These are phyloP conservation scores for Callosobruchus maculatus DNA, from an alignment of 2,888 invertebrate genomes.

Conservation along the genomic window DNA sequence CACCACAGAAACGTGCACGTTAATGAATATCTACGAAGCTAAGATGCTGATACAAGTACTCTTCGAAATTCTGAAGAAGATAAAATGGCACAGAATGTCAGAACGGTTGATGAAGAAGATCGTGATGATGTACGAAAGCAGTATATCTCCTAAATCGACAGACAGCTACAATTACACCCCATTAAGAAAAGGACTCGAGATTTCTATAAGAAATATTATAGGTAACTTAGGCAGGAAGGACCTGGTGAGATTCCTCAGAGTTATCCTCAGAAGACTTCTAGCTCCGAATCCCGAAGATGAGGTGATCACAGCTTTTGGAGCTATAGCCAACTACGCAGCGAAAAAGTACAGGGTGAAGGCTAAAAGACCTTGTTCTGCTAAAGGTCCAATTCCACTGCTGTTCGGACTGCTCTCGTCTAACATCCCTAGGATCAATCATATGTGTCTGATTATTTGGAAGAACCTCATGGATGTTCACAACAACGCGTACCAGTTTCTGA, in stretches of 20 bases:
- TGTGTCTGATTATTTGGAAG: slow-evolving; percentile 56
- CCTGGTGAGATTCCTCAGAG: slow-evolving; percentile 47
- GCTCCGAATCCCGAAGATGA: slow-evolving; percentile 43
- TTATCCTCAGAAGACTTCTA: slow-evolving; percentile 44
- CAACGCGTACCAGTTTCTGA: slow-evolving; percentile 48
- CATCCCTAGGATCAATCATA: slow-evolving; percentile 29
- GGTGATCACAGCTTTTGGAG: slow-evolving; percentile 53
- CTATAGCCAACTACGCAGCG: slow-evolving; percentile 54
- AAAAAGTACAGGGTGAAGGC: slow-evolving; percentile 47
- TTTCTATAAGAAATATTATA: slow-evolving; percentile 54
- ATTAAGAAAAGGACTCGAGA: slow-evolving; percentile 54
- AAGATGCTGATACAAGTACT: slow-evolving; percentile 52
- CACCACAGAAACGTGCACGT: slow-evolving; percentile 11
- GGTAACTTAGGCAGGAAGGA: slow-evolving; percentile 51
- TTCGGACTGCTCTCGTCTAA: background rate
- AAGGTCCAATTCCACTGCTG: slow-evolving; percentile 49
- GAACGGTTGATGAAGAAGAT: slow-evolving; percentile 47
- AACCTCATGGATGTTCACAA: slow-evolving; percentile 55
- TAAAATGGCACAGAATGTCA: slow-evolving; percentile 49
- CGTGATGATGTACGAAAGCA: slow-evolving; percentile 51
- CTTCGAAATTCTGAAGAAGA: slow-evolving; percentile 51
- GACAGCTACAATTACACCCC: slow-evolving; percentile 38
- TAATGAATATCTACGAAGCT: slow-evolving; percentile 42
- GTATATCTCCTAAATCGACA: slow-evolving; percentile 38
- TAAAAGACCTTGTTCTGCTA: slow-evolving; percentile 50